A percentile compares a stretch with the other conserved stretches of the same genome.
phyloP scores from a whole-genome alignment of 2,888 invertebrate species.

The Cylloceria caligata region DNA sequence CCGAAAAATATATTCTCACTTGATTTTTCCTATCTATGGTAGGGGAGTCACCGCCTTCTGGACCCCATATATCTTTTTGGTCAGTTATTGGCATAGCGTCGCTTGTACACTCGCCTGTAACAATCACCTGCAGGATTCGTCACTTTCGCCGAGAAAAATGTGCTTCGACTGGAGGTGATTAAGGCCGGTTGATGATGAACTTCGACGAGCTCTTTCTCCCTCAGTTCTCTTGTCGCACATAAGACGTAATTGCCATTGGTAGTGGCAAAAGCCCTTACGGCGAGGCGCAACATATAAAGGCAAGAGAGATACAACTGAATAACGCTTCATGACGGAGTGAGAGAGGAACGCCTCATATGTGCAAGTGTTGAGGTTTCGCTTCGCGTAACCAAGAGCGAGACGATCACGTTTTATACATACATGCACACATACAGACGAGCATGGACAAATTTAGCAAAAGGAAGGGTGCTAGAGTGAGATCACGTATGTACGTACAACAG shows the following conservation, averaged over 20 bases:
- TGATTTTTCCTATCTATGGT: conserved; percentile 2
- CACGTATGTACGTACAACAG: conserved; percentile 32
- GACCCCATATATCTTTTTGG: conserved; percentile 54
- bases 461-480: conserved; percentile 46
- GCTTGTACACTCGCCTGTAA: conserved; percentile 28
- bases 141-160: conserved; percentile 53
- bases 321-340: too few relatives aligned
- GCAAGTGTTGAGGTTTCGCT: too few relatives aligned
- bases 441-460: conserved; percentile 1
- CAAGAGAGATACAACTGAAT: too few relatives aligned
- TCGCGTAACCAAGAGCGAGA: conserved; percentile 67
- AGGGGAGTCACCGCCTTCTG: conserved; percentile 3
- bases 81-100: conserved; percentile 72
- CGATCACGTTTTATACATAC: conserved; percentile 50
- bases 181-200: conserved; percentile 49
- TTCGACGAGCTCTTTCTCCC: conserved; percentile 57
- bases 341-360: too few relatives aligned
- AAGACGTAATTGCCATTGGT: conserved; percentile 69
- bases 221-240: conserved; percentile 62
- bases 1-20: conserved; percentile 34
- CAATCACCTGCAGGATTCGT: conserved; percentile 32
- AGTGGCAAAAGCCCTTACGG: conserved; percentile 66
- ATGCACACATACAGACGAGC: conserved; percentile 17
- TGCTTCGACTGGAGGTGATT: conserved; percentile 46
- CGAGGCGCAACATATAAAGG: too few relatives aligned